These are phyloP conservation scores for Haplochromis burtoni DNA, from an alignment of 2,113 vertebrate genomes.

Conservation along the genomic window DNA sequence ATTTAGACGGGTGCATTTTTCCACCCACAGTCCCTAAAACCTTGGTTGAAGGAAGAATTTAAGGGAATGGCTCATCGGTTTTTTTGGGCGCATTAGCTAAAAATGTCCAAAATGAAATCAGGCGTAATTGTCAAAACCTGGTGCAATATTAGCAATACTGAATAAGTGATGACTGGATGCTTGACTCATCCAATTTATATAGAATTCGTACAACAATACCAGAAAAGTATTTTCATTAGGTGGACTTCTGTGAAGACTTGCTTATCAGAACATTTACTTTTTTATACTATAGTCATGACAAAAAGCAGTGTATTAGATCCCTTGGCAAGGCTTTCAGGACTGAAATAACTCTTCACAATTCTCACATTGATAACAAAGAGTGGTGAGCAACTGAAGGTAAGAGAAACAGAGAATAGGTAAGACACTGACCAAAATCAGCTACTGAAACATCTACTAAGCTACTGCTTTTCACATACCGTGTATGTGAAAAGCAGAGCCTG, in stretches of 20 bases:
- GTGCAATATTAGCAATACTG: neutral
- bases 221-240: neutral
- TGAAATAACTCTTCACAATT: neutral
- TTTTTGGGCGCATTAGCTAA: neutral
- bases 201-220: neutral
- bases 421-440: neutral
- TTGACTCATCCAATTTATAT: neutral
- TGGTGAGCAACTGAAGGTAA: neutral
- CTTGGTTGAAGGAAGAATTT: neutral
- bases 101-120: neutral
- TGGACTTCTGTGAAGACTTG: neutral
- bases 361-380: neutral
- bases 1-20: neutral
- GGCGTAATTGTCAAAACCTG: neutral
- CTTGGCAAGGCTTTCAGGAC: neutral
- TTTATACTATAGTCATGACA: neutral
- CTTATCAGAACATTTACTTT: neutral
- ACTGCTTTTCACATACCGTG: too few species aligned
- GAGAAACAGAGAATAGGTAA: neutral
- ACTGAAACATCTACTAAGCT: neutral
- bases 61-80: fast-evolving
- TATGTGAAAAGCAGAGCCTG: neutral
- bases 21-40: neutral
- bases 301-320: neutral
- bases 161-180: neutral